Evolutionary conservation across 2,113 vertebrate species (phyloP), one percentile per base, ranked within the genome.

Genomic region (Salminus brasiliensis): DNA sequence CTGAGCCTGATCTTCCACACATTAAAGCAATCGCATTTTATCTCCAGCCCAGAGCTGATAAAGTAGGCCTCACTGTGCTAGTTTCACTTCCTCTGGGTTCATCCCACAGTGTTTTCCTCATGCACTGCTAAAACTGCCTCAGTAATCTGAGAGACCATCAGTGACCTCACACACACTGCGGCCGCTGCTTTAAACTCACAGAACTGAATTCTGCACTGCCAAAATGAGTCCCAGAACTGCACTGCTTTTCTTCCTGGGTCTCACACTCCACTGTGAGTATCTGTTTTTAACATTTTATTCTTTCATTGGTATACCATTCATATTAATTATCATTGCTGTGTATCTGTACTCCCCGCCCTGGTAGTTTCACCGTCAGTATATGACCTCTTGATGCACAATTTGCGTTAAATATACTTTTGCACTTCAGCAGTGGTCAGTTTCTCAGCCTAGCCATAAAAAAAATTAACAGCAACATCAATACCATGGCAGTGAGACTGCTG

Each of bases 211-310:
- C 23, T 65, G 63, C 6, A 55, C n/a, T 23, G 45, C 36, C 25
- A 34, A 55, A 53, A 76, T 57, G 78, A 76, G 16, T 11, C 41
- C n/a, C 27, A 72, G 55, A 52, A 32, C 53, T 7, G 67, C 68
- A 57, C 34, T 55, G 34, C 18, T 67, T 15, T 23, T 72, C 2
- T 30, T 78, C n/a, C 30, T 63, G n/a, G 49, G 25, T 57, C 71
- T 78, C 4, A 18, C 29, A 3, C 32, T 83, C 29, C 57, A 78
- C 15, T 43, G 84, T 83, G 68, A 85, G 80, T 79, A 52, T 5
- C 25, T 16, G 3, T 43, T 67, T 79, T 32, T 18, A 65, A 9
- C 16, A n/a, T n/a, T 27, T 21, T 12, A 55, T 16, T 30, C 43
- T 29, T 73, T 7, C 43, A 16, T n/a, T 21, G 5, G 29, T 53